Base-by-base conservation (phyloP, 1,140 invertebrate species). In the Plectus sambesii region DNA sequence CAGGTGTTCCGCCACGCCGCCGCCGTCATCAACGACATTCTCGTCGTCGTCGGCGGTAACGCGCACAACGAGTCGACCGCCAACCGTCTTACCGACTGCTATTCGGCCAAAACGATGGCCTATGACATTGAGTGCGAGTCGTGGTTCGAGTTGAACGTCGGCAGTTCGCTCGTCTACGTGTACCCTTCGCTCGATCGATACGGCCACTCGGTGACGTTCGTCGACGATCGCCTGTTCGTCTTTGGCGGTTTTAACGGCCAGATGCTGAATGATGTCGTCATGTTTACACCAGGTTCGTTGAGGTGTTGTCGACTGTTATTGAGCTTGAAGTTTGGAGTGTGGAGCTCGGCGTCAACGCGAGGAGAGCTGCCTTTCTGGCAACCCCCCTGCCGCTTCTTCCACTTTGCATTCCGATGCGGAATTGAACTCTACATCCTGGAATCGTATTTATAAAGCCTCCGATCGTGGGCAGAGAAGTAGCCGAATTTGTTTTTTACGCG, bases 21-120 rank as follows among this genome's bases (percentile, higher is more conserved):
- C n/a, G 63, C 65, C 1, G 17, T 68, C 29, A 20, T 67, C 5
- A 63, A 67, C 42, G 64, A 53, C n/a, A 39, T 69, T 17, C 59
- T 67, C 55, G 46, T 69, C 1, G 42, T 68, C 22, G 44, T 63
- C 36, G 64, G 64, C 15, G 64, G 64, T 25, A 68, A 68, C 20
- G 54, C 42, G 19, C 59, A 65, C 24, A 69, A 68, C 47, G 59
- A 65, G 29, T 65, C 61, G 27, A 59, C 54, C 3, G 30, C 49
- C 8, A 37, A 43, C 26, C 41, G 47, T 12, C 43, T 57, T 15
- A 59, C 44, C 37, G 60, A 65, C 39, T 69, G 66, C 46, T 69
- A 61, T 40, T 63, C 62, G 2, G 45, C 44, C 15, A 30, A 47
- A 38, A 30, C 67, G 12, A 35, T 56, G 17, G 51, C 51, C 25